Evolutionary conservation across 2,797 vertebrate genomes (phyloP).

Genomic region (Eremophila alpestris): DNA sequence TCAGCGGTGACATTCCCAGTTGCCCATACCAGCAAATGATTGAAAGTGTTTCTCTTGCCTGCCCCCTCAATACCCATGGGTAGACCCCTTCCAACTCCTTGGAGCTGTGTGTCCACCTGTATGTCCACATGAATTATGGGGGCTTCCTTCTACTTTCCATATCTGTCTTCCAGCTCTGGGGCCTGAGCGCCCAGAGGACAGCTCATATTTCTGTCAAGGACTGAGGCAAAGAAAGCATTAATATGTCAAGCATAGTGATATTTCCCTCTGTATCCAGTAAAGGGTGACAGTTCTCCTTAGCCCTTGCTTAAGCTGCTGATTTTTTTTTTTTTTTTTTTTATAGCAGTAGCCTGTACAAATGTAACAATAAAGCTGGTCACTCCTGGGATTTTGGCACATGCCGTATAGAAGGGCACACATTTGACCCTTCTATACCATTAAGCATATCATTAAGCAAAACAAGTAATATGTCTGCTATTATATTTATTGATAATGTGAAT

Average conservation of each 20-base stretch:
- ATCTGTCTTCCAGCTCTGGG: fast-evolving
- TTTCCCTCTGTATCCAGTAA: not conserved
- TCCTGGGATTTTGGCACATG: not conserved
- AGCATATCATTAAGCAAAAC: slow-evolving; percentile 9
- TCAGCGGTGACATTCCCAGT: not conserved
- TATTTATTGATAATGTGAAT: slow-evolving; percentile 60
- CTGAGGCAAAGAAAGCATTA: not conserved
- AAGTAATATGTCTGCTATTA: slow-evolving; percentile 26
- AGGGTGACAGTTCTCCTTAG: not conserved
- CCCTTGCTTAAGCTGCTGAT: not conserved
- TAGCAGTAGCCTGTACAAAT: not conserved
- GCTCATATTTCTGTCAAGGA: not conserved
- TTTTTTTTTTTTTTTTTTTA: not conserved
- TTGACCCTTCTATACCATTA: too few species aligned
- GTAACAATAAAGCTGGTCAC: not conserved
- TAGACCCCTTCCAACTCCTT: not conserved
- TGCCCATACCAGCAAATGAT: not conserved
- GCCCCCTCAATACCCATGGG: too few species aligned
- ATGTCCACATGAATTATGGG: not conserved
- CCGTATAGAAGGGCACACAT: not conserved
- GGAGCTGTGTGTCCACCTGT: not conserved
- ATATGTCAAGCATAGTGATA: not conserved
- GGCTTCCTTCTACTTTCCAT: fast-evolving
- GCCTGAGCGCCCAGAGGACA: too few species aligned
- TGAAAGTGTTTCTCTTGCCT: not conserved